Percentiles rank a stretch among this genome's conserved stretches.
phyloP scores from a whole-genome alignment of 2,113 vertebrate genomes.

The Podocnemis expansa region DNA sequence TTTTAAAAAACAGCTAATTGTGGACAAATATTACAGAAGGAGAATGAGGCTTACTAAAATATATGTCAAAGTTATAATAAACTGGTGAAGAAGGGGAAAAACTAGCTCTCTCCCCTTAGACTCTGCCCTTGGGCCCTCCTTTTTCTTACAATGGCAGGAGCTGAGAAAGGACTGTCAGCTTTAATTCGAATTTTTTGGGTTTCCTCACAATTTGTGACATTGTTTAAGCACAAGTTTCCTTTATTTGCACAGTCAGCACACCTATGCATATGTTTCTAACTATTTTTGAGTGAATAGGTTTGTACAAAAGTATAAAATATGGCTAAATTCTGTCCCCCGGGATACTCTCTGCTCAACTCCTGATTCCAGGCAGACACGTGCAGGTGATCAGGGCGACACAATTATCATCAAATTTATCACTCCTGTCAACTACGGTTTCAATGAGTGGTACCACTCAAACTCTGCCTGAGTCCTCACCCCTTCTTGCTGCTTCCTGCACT shows the following conservation, averaged over 20 bases:
- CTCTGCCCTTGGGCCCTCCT: constrained; percentile 15
- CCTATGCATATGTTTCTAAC: constrained; percentile 1
- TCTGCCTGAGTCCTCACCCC: too few relatives aligned
- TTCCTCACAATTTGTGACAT: constrained; percentile 3
- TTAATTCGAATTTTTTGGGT: constrained; percentile 44
- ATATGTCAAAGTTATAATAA: constrained; percentile 19
- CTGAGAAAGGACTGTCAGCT: constrained; percentile 6
- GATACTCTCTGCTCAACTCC: constrained; percentile 22
- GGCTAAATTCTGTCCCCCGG: background rate
- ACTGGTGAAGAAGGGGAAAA: constrained; percentile 9
- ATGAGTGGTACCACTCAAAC: background rate
- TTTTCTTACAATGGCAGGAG: constrained; percentile 17
- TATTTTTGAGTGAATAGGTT: constrained; percentile 10
- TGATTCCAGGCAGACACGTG: constrained; percentile 12
- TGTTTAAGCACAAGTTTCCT: constrained; percentile 37
- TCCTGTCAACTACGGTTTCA: constrained; percentile 23
- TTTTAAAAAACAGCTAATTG: constrained; percentile 19
- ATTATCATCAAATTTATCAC: background rate
- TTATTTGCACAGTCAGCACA: constrained; percentile 2
- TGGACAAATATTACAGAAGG: constrained; percentile 10
- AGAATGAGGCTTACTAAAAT: constrained; percentile 25
- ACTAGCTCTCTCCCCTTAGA: background rate
- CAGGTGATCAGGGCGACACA: background rate
- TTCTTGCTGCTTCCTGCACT: too few relatives aligned
- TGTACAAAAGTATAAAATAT: constrained; percentile 31